These are phyloP conservation scores for Heteropelma amictum DNA, from an alignment of 2,888 invertebrate genomes.

Conservation along the genomic window DNA sequence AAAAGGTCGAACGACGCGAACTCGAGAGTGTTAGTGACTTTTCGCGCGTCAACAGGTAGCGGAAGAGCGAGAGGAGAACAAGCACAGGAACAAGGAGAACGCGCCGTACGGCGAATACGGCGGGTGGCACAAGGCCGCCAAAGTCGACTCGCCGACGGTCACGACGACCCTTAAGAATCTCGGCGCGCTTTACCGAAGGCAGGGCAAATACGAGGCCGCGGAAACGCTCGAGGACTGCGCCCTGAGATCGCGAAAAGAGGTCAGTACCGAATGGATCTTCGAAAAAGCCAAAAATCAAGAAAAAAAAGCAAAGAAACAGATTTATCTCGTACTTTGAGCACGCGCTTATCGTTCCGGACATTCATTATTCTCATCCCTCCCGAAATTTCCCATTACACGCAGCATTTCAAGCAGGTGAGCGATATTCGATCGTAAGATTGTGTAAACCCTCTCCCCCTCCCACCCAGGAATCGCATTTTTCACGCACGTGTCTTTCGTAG, in stretches of 20 bases:
- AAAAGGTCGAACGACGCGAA: too few species aligned
- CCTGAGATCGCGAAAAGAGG: constrained; percentile 96
- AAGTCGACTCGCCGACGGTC: constrained; percentile 98
- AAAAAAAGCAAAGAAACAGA: constrained; percentile 4
- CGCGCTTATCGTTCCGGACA: constrained; percentile 46
- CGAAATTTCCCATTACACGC: constrained; percentile 68
- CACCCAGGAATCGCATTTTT: constrained; percentile 13
- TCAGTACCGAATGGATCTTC: constrained; percentile 75
- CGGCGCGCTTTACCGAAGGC: constrained; percentile 97
- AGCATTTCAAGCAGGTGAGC: constrained; percentile 75
- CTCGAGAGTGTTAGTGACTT: too few species aligned
- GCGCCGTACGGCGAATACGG: constrained; percentile 95
- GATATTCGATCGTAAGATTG: constrained; percentile 43
- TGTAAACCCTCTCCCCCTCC: too few species aligned
- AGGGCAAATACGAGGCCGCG: constrained; percentile 99
- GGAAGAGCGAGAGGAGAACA: constrained; percentile 98
- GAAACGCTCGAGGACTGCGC: constrained; percentile 99
- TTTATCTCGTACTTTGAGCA: constrained; percentile 21
- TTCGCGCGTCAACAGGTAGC: constrained; percentile 85
- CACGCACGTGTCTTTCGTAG: constrained; percentile 28
- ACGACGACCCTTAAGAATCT: constrained; percentile 99
- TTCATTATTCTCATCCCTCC: constrained; percentile 49
- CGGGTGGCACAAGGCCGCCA: constrained; percentile 98
- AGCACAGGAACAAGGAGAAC: constrained; percentile 91
- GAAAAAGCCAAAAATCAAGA: neutral